These are phyloP conservation scores for Colletes latitarsis DNA, from an alignment of 1,140 invertebrate species.

Conservation along the genomic window DNA sequence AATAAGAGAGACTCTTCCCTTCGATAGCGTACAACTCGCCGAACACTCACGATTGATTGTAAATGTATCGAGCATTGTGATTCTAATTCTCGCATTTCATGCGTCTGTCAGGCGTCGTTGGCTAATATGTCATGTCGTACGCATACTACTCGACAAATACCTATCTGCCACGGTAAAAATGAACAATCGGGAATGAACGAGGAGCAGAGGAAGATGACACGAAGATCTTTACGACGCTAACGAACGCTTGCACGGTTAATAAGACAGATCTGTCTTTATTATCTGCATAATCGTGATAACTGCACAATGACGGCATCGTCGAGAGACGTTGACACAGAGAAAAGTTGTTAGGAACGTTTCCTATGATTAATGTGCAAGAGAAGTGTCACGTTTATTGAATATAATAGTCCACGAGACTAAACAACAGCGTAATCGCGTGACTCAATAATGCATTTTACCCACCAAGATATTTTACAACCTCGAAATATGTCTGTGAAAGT, in stretches of 20 bases:
- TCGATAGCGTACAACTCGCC: not conserved
- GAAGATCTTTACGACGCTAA: constrained; percentile 36
- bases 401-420: not conserved
- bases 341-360: not conserved
- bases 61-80: not conserved
- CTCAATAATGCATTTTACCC: not conserved
- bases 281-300: constrained; percentile 52
- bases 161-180: not conserved
- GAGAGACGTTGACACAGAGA: not conserved
- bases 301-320: constrained; percentile 49
- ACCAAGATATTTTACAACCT: too few species aligned
- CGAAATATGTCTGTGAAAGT: not conserved
- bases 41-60: constrained; percentile 4
- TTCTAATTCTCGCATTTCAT: not conserved
- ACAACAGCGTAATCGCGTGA: not conserved
- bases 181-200: constrained; percentile 17
- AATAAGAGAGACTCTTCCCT: not conserved
- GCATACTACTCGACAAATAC: not conserved
- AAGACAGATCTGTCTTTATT: constrained; percentile 48
- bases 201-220: not conserved
- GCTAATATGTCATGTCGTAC: not conserved
- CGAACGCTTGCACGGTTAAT: constrained; percentile 38
- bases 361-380: constrained; percentile 21
- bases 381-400: not conserved
- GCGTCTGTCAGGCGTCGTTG: not conserved